A percentile compares a stretch with the other conserved stretches of the same genome.
Conservation (phyloP, 2,888 invertebrate species). For the Agonopterix heracliana region DNA sequence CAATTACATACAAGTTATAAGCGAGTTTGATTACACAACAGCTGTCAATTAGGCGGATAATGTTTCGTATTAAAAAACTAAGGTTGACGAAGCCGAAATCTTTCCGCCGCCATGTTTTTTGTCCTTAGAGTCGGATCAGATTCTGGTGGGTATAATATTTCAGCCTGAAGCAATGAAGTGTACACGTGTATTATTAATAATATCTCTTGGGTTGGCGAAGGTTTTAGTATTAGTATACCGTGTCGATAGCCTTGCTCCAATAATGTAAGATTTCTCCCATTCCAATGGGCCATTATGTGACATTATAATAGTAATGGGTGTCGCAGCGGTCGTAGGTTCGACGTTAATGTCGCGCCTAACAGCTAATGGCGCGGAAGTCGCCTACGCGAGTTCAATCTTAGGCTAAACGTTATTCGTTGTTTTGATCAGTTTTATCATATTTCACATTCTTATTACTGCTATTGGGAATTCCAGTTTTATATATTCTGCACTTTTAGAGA, state of each 20-base stretch:
- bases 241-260: not conserved
- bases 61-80: conserved; percentile 42
- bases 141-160: conserved; percentile 42
- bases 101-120: conserved; percentile 30
- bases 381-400: conserved; percentile 41
- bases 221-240: not conserved
- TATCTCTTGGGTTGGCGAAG: not conserved
- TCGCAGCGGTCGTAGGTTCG: conserved; percentile 37
- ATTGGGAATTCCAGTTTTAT: conserved; percentile 1
- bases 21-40: conserved; percentile 37
- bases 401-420: conserved; percentile 6
- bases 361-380: conserved; percentile 46
- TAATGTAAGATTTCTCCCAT: conserved; percentile 5
- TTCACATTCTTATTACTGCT: not conserved
- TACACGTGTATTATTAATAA: not conserved
- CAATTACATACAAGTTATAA: conserved; percentile 19
- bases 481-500: not conserved
- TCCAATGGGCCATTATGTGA: conserved; percentile 24
- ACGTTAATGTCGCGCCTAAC: conserved; percentile 30
- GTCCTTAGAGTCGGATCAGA: conserved; percentile 40
- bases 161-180: conserved; percentile 12
- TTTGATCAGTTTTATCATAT: conserved; percentile 8
- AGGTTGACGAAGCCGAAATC: conserved; percentile 35
- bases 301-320: conserved; percentile 45
- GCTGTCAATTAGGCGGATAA: conserved; percentile 44